Evolutionary conservation across 2,797 vertebrate species (phyloP).

Genomic region (Phalloptychus januarius): DNA sequence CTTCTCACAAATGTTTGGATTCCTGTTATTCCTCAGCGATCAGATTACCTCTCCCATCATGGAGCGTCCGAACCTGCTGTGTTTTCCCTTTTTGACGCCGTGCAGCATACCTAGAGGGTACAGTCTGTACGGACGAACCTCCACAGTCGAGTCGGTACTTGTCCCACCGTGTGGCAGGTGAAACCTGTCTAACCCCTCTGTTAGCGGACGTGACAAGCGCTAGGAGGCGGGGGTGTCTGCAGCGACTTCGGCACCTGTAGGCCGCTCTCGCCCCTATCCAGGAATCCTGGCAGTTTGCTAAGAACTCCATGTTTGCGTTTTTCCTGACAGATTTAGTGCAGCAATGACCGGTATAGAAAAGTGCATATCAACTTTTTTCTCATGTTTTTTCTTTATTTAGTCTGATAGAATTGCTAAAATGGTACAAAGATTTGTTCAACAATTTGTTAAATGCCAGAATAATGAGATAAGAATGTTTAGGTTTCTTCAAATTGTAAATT

Average conservation of each 20-base stretch:
- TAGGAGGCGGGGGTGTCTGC: slow-evolving; percentile 16
- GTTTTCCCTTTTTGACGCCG: slow-evolving; percentile 23
- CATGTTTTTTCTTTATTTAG: neutral
- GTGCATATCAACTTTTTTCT: neutral
- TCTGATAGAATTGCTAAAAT: neutral
- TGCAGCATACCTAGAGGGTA: slow-evolving; percentile 54
- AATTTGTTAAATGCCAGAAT: neutral
- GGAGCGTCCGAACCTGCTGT: slow-evolving; percentile 7
- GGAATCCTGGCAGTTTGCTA: slow-evolving; percentile 66
- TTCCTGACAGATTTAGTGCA: slow-evolving; percentile 34
- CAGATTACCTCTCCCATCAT: neutral
- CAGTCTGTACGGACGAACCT: slow-evolving; percentile 25
- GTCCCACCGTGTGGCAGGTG: slow-evolving; percentile 66
- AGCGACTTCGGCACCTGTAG: slow-evolving; percentile 64
- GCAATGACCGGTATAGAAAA: slow-evolving; percentile 4
- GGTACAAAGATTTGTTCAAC: neutral
- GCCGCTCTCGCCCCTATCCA: slow-evolving; percentile 39
- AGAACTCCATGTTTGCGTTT: slow-evolving; percentile 42
- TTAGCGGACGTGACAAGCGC: slow-evolving; percentile 51
- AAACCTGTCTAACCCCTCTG: slow-evolving; percentile 76
- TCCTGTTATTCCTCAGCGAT: neutral
- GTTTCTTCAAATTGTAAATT: no score
- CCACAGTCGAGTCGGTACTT: slow-evolving; percentile 59
- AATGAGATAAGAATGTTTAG: no score
- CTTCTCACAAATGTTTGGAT: neutral